These are phyloP conservation scores for Pseudococcus longispinus DNA, from an alignment of 2,888 invertebrate species.

Conservation along the genomic window DNA sequence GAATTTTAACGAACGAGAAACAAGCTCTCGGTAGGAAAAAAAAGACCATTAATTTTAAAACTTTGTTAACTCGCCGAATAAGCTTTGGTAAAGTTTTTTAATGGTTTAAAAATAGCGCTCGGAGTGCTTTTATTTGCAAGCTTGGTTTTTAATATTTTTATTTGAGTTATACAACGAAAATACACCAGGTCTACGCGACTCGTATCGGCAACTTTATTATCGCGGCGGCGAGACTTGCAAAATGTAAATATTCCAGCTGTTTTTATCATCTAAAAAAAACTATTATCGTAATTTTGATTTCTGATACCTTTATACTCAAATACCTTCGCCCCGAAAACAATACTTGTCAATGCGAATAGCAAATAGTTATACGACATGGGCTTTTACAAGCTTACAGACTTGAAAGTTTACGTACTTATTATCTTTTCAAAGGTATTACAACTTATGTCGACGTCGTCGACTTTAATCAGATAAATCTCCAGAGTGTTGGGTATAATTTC, in stretches of 20 bases:
- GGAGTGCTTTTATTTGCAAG: conserved; percentile 34
- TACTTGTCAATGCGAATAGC: neutral
- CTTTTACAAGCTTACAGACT: neutral
- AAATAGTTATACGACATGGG: neutral
- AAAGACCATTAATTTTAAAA: conserved; percentile 40
- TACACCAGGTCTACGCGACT: neutral
- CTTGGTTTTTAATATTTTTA: conserved; percentile 39
- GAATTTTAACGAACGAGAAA: conserved; percentile 1
- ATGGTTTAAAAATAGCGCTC: conserved; percentile 10
- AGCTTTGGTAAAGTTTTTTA: conserved; percentile 30
- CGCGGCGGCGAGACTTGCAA: neutral
- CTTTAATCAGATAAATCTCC: neutral
- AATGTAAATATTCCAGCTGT: neutral
- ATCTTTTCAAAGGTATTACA: neutral
- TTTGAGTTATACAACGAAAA: neutral
- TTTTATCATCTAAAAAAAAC: neutral
- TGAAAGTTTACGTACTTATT: neutral
- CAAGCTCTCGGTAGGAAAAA: neutral
- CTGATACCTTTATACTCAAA: neutral
- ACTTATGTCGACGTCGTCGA: neutral
- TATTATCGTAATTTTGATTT: neutral
- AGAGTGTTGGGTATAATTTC: neutral
- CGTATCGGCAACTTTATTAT: neutral
- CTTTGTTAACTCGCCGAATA: conserved; percentile 32
- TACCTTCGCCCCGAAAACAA: neutral